Base-by-base conservation (phyloP, 2,113 vertebrate genomes). In the Oncorhynchus mykiss region DNA sequence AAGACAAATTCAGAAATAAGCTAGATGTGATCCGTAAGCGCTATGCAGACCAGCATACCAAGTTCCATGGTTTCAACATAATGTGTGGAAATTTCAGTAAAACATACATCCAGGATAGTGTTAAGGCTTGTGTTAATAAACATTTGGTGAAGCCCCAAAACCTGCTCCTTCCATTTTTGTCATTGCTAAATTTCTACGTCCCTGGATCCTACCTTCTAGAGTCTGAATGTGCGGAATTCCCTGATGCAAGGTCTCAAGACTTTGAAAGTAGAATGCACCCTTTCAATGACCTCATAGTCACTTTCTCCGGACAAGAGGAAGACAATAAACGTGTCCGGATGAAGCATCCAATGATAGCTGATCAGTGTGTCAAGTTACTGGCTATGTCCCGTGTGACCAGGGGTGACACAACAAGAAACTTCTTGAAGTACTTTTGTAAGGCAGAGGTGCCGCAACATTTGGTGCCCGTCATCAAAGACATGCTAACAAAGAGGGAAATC, bases 401-500 rank as follows among this genome's bases (percentile, higher is more conserved):
- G 69, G 54, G 66, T 9, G n/a, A 11, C 6, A 34, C 24, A 18
- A 51, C 57, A 18, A 20, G 14, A 20, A 9, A n/a, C 0, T 31
- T 85, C 0, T 57, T 90, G 25, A 0, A 0, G 11, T 34, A 5
- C 2, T 62, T 86, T 74, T 20, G 27, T 14, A 16, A 51, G 6
- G 49, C 11, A 51, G 14, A 51, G 25, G 0, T 18, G 7, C 18
- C 5, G n/a, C 39, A 3, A 51, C 0, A 29, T 0, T 25, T 74
- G 0, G 0, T 72, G 14, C 0, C 48, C 9, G 80, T 68, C 0
- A 25, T 89, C 18, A 88, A 51, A 51, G 49, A 80, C 18, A 62
- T 91, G 29, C 71, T 91, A 6, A 85, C 74, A 54, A 87, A 73
- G 81, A 88, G 80, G 31, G 80, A 81, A 13, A 0, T 0, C 16